phyloP scores from a whole-genome alignment of 2,113 vertebrate species.

The Forbesichthys agassizii region DNA sequence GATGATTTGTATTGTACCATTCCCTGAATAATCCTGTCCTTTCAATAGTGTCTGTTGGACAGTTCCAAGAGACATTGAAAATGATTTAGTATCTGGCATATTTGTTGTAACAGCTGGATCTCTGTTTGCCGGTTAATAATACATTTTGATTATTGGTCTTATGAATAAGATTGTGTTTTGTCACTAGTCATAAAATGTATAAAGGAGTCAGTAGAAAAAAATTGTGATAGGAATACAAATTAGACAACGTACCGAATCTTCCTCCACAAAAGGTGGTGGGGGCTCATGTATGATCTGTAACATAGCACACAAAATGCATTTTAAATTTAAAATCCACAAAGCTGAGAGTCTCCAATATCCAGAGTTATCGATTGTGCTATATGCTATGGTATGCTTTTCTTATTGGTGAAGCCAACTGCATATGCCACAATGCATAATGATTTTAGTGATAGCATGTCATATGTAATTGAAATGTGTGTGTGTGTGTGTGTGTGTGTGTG shows the following conservation, averaged over 20 bases:
- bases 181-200: too few relatives aligned
- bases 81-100: neutral
- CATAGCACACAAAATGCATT: conserved; percentile 14
- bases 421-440: neutral
- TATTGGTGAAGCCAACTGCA: neutral
- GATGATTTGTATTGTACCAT: conserved; percentile 22
- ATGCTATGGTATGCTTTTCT: neutral
- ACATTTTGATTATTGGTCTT: too few relatives aligned
- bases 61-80: neutral
- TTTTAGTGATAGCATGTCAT: too few relatives aligned
- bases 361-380: neutral
- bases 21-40: neutral
- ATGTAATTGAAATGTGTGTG: too few relatives aligned
- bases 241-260: conserved; percentile 71
- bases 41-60: neutral
- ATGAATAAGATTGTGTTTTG: too few relatives aligned
- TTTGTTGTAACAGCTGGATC: too few relatives aligned
- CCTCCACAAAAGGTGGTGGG: conserved; percentile 72
- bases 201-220: too few relatives aligned
- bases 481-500: too few relatives aligned
- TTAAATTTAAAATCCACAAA: conserved; percentile 36
- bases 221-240: too few relatives aligned
- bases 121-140: too few relatives aligned
- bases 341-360: conserved; percentile 4
- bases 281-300: conserved; percentile 79